Base-by-base conservation (phyloP, 2,888 invertebrate genomes). In the Mythimna ferrago region DNA sequence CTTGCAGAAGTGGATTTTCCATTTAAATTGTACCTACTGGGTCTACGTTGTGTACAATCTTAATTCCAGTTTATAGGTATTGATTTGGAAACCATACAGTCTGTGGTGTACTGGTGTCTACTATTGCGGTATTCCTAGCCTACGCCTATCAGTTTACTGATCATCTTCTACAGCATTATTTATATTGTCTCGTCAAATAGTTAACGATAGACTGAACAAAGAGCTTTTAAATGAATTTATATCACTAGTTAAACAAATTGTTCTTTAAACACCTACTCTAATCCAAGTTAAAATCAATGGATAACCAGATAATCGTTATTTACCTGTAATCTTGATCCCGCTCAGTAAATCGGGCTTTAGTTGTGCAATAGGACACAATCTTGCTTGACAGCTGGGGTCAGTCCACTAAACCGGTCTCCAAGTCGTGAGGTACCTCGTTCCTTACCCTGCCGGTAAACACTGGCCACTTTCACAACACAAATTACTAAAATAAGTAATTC, bases 321-420 rank as follows among this genome's bases (percentile, higher is more conserved):
- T 80, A 80, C 77, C 71, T 66, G 79, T 67, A 79, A 80, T 81
- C 73, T 83, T 73, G 76, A 83, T 76, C 69, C 35, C 41, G 57
- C 66, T 75, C 66, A 74, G 81, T 82, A 85, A 86, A 80, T 87
- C 82, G 71, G 66, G 73, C 66, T 65, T 62, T 64, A 65, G 82
- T 88, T 87, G 87, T 88, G 88, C 87, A 86, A 88, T 80, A 85
- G 83, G 66, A 79, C 77, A 86, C 77, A 83, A 77, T 76, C 68
- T 78, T 80, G 82, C 79, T 58, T 80, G 84, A 78, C 82, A 76
- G 72, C 77, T 73, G 85, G 84, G 88, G 88, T 88, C 86, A 85
- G 73, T 86, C 83, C 80, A 81, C 81, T 72, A 82, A 87, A 88
- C 88, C 88, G 88, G 88, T 87, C 77, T 48, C 10, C 65, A 63